Base-by-base conservation (phyloP, 2,797 vertebrate genomes). In the Pseudochirops cupreus region DNA sequence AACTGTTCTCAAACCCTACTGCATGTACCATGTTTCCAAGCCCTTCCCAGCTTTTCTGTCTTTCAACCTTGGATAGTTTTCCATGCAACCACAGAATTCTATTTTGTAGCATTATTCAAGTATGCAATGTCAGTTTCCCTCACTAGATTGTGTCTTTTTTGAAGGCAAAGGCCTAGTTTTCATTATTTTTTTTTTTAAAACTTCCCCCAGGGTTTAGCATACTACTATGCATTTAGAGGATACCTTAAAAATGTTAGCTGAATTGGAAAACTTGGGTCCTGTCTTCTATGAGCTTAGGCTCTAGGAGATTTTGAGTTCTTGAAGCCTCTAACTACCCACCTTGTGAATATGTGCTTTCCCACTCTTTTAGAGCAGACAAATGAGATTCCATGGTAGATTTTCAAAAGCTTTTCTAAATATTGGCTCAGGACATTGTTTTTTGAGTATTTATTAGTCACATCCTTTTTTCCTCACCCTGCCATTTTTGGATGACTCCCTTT, bases 261-360 rank as follows among this genome's bases (percentile, higher is more conserved):
- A 82, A 82, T 82, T 87, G 74, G 24, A 96, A 82, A 97, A 94
- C 92, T 92, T 95, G 50, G 89, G 21, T 92, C 67, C n/a, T 82
- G 18, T 82, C 18, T 82, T 82, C 90, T 92, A 26, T 62, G 53
- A 91, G 54, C 14, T 54, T 52, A 92, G 39, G 2, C 90, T 97
- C 57, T 94, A 46, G 95, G 93, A 95, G 56, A 96, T 92, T 97
- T 93, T 91, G 96, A 97, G 93, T 91, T 94, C 58, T 94, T 95
- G 90, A 95, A 94, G 94, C 29, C 59, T 95, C 53, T 96, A 12
- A 56, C 95, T 91, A 33, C 14, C 33, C 16, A 91, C 56, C 82
- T 97, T 97, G 92, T 82, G 62, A 92, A 93, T 31, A 91, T 95
- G 50, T 56, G 33, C 87, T 5, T 95, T 93, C 39, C 31, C 33